phyloP scores from a whole-genome alignment of 2,113 vertebrate species.

The Smithornis capensis region DNA sequence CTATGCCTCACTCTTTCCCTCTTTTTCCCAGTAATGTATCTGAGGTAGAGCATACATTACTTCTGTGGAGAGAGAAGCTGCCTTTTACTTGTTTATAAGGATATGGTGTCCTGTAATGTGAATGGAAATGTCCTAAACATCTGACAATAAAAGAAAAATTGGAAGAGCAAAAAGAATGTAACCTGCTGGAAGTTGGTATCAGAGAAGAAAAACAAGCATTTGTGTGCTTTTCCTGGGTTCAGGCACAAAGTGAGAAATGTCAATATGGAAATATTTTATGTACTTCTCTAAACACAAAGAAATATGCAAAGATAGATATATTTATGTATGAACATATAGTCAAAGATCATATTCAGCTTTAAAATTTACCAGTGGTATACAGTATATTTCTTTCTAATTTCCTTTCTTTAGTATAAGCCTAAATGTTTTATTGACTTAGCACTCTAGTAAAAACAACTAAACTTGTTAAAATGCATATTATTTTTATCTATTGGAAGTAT shows the following conservation, averaged over 20 bases:
- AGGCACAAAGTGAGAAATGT: neutral
- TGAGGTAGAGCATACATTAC: neutral
- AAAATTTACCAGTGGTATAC: neutral
- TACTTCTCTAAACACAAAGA: neutral
- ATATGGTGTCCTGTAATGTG: neutral
- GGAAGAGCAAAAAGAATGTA: neutral
- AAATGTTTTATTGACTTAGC: slow-evolving; percentile 68
- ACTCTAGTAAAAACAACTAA: slow-evolving; percentile 57
- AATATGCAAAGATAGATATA: neutral
- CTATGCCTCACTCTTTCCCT: neutral
- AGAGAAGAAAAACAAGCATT: neutral
- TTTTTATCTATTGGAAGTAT: slow-evolving; percentile 58
- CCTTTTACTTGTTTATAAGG: neutral
- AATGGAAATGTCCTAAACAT: neutral
- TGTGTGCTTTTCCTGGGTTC: neutral
- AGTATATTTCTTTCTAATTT: slow-evolving; percentile 4
- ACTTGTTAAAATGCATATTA: neutral
- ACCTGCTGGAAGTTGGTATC: neutral
- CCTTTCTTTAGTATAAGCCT: slow-evolving; percentile 22
- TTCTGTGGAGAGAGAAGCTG: neutral
- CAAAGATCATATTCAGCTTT: neutral
- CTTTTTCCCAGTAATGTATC: neutral
- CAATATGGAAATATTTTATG: neutral
- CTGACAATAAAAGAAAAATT: neutral
- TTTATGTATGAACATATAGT: neutral